Conservation (phyloP, 2,113 vertebrate species). For the human (Homo sapiens) region GRCh38 chr3:105864001-105864500, state of each 20-base stretch:
- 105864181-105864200: not conserved
- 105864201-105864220: not conserved
- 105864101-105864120: slow-evolving; percentile 9
- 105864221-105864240: not conserved
- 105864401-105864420: not conserved
- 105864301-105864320: not conserved
- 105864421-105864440: not conserved
- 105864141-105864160: not conserved
- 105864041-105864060: slow-evolving; percentile 20
- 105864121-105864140: not conserved
- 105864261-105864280: not conserved
- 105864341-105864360: not conserved
- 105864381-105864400: not conserved
- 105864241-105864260: not conserved
- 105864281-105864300: not conserved
- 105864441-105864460: not conserved
- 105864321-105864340: not conserved
- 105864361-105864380: not conserved
- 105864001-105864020: slow-evolving; percentile 44
- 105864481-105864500: not conserved
- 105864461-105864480: not conserved
- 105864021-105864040: slow-evolving; percentile 71
- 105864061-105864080: slow-evolving; percentile 33
- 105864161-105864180: not conserved
- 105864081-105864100: slow-evolving; percentile 31